Percentiles rank a stretch among this genome's conserved stretches.
These are phyloP conservation scores for Tipula vernalis DNA, from an alignment of 2,888 invertebrate species.

Conservation along the genomic window DNA sequence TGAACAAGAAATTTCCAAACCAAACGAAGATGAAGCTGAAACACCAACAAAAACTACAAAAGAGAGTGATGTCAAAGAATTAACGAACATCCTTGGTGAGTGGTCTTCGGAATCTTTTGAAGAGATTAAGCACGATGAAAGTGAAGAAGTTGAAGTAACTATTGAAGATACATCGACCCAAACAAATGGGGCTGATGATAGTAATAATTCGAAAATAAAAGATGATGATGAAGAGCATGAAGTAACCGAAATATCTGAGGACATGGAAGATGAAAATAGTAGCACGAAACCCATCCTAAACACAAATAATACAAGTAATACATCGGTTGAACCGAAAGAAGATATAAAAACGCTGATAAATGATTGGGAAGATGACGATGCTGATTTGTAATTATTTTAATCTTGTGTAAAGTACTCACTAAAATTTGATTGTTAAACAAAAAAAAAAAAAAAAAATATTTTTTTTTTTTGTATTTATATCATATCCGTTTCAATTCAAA, in stretches of 20 bases:
- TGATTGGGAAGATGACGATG: slow-evolving; percentile 33
- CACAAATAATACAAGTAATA: not conserved
- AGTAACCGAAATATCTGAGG: slow-evolving; percentile 12
- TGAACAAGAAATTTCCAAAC: not conserved
- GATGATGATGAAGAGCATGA: slow-evolving; percentile 20
- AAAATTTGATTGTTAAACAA: not conserved
- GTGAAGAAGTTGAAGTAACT: slow-evolving; percentile 14
- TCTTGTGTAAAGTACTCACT: not conserved
- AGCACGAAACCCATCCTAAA: not conserved
- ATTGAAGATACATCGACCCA: slow-evolving; percentile 14
- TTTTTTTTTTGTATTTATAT: not conserved
- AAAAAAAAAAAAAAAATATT: not conserved
- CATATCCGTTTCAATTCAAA: not conserved
- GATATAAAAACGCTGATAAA: slow-evolving; percentile 31
- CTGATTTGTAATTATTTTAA: slow-evolving; percentile 7
- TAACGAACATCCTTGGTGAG: not conserved
- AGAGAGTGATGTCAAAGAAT: slow-evolving; percentile 38
- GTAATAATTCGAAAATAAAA: slow-evolving; percentile 15
- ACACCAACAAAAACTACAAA: slow-evolving; percentile 34
- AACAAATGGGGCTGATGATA: slow-evolving; percentile 19
- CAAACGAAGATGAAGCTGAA: not conserved
- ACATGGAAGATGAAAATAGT: not conserved
- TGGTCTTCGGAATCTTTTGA: slow-evolving; percentile 25
- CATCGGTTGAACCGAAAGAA: not conserved
- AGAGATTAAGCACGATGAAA: slow-evolving; percentile 13